Base-by-base conservation (phyloP, 2,888 invertebrate species). In the Parthenolecanium corni region DNA sequence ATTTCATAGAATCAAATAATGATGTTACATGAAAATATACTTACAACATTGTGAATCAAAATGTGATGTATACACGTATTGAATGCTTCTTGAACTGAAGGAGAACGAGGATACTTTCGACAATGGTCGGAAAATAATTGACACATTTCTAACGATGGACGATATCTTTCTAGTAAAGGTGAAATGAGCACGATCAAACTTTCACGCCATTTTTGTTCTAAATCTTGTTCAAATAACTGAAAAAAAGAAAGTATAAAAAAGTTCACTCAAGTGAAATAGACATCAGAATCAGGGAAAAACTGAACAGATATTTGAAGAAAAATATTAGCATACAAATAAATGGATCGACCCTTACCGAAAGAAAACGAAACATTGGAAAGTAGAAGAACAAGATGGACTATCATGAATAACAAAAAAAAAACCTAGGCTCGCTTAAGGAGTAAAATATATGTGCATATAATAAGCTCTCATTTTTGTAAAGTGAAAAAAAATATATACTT, bases 31-130 rank as follows among this genome's bases (percentile, higher is more conserved):
- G n/a, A n/a, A n/a, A n/a, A 42, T 9, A 4, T 20, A 71, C 75
- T 73, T 71, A 79, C 79, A 65, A 86, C 86, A 69, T 85, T 88
- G 71, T 86, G 82, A 70, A 87, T 88, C 67, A 88, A 79, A 67
- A 86, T 86, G 61, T 86, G 77, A 46, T 84, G 82, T 42, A 87
- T 84, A 38, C 87, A 84, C 51, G 86, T 84, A 23, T 84, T 82
- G 65, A 87, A 81, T 42, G 79, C 73, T 64, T 85, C 85, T 65
- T 82, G 78, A 18, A 85, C 81, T 5, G 84, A 79, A 21, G 82
- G 79, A 36, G 85, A 83, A 31, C 80, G 73, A 6, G 87, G 87
- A 70, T 84, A 77, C 61, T 79, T 79, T 65, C 81, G 77, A 70
- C 86, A 85, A 69, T 82, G 77, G 71, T 78, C 75, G 16, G 78